A percentile compares a stretch with the other conserved stretches of the same genome.
Conservation (phyloP, 2,888 invertebrate genomes). For the Odontocerum albicorne region DNA sequence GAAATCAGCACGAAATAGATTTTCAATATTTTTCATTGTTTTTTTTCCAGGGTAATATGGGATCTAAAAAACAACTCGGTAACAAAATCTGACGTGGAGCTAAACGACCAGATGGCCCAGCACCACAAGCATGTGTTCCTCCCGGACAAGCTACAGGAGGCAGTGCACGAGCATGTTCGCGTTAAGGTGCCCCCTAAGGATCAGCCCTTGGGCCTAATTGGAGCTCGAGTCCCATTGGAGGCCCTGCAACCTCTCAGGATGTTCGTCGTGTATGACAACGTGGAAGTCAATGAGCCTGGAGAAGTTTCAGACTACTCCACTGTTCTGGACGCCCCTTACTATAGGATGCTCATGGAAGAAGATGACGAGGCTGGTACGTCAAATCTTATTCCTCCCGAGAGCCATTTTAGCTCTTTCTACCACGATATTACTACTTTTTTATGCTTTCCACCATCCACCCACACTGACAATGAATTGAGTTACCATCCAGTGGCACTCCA, state of each 20-base stretch:
- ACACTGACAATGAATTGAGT: too few species aligned
- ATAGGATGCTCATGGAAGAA: conserved; percentile 63
- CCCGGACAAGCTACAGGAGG: conserved; percentile 71
- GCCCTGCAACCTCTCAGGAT: conserved; percentile 65
- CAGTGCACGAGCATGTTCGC: conserved; percentile 62
- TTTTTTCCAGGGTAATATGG: conserved; percentile 56
- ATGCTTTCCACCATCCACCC: too few species aligned
- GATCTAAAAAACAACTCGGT: conserved; percentile 54
- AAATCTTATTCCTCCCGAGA: too few species aligned
- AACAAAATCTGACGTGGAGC: conserved; percentile 51
- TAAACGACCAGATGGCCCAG: conserved; percentile 57
- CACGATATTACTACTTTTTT: too few species aligned
- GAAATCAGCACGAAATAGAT: too few species aligned
- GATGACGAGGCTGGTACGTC: conserved; percentile 52
- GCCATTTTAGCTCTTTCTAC: too few species aligned
- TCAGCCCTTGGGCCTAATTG: conserved; percentile 39
- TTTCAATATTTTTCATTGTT: neutral
- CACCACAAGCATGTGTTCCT: conserved; percentile 66
- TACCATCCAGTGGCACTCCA: too few species aligned
- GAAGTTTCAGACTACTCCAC: conserved; percentile 63
- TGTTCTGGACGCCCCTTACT: conserved; percentile 61
- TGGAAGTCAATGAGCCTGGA: conserved; percentile 68
- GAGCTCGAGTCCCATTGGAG: conserved; percentile 45
- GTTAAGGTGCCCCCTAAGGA: conserved; percentile 44
- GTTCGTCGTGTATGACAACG: conserved; percentile 71